phyloP scores from a whole-genome alignment of 2,113 vertebrate species.

The Thermophis baileyi region DNA sequence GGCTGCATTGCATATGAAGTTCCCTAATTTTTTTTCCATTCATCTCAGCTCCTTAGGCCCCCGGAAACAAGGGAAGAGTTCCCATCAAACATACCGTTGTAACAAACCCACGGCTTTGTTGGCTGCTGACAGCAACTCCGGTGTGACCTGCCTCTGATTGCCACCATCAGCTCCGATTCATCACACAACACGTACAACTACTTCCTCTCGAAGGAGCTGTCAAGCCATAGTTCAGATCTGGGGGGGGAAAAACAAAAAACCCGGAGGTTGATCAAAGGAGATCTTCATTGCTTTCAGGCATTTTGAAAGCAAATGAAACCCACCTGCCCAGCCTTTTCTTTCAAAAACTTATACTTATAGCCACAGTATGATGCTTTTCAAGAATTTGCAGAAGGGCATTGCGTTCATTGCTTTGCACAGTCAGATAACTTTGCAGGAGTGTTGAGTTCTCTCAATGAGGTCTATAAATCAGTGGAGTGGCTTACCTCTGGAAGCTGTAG shows the following conservation, averaged over 20 bases:
- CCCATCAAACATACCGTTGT: background rate
- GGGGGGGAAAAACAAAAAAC: background rate
- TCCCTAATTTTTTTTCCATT: background rate
- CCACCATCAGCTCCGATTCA: background rate
- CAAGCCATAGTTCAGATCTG: background rate
- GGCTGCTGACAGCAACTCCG: background rate
- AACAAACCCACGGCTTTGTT: background rate
- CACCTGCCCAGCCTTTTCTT: background rate
- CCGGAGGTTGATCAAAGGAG: background rate
- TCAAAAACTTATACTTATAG: background rate
- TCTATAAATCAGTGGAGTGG: background rate
- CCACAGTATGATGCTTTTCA: background rate
- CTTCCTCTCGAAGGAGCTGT: background rate
- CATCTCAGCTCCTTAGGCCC: background rate
- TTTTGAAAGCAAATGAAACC: background rate
- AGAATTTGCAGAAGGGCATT: background rate
- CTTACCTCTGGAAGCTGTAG: too few relatives aligned
- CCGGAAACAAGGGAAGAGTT: background rate
- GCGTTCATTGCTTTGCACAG: background rate
- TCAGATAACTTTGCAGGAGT: background rate
- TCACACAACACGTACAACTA: background rate
- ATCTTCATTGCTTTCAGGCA: background rate
- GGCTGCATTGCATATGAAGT: background rate
- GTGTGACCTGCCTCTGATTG: background rate
- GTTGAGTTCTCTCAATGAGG: background rate